Percentiles rank a stretch among this genome's conserved stretches.
Evolutionary conservation across 2,888 invertebrate species (phyloP).

Genomic region (Polydrusus pterygomalis): DNA sequence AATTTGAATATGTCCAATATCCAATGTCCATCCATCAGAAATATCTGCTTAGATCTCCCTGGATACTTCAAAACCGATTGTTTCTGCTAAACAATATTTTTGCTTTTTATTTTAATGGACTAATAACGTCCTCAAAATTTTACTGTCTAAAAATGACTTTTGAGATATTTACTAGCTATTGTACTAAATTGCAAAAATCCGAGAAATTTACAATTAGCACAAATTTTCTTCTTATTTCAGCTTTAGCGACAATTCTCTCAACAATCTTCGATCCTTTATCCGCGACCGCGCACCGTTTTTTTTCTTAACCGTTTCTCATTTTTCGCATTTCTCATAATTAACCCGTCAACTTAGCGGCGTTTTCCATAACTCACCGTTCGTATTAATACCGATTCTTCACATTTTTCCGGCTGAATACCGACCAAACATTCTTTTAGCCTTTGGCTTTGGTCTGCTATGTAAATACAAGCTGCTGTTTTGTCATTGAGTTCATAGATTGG

Average conservation of each 20-base stretch:
- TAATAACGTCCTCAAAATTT: no score
- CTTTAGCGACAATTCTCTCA: constrained; percentile 24
- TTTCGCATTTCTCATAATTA: constrained; percentile 56
- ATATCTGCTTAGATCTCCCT: no score
- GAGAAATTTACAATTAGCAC: no score
- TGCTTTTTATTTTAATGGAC: no score
- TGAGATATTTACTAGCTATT: no score
- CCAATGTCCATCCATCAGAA: no score
- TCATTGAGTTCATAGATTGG: constrained; percentile 23
- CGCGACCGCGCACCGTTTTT: constrained; percentile 34
- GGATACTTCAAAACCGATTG: no score
- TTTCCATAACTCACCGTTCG: constrained; percentile 54
- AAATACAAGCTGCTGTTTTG: constrained; percentile 38
- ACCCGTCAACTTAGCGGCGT: constrained; percentile 51
- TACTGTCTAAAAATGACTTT: no score
- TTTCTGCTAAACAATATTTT: no score
- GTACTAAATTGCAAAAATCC: no score
- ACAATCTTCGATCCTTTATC: constrained; percentile 28
- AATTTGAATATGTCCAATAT: no score
- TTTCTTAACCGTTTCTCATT: constrained; percentile 44
- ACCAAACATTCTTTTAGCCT: constrained; percentile 45
- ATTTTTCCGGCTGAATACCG: constrained; percentile 49
- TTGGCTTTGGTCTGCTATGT: constrained; percentile 45
- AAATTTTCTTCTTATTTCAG: no score
- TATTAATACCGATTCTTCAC: constrained; percentile 52